Percentiles rank a stretch among this genome's conserved stretches.
Conservation (phyloP, 1,140 invertebrate genomes). For the roundworm (Caenorhabditis elegans) region WBcel235 BX284602.5:6564501-6565000, state of each 20-base stretch:
- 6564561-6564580: constrained; percentile 13
- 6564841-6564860: constrained; percentile 24
- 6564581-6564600: constrained; percentile 8
- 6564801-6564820: constrained; percentile 22
- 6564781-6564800: not conserved
- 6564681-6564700: constrained; percentile 11
- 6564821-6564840: not conserved
- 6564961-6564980: too few relatives aligned
- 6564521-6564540: not conserved
- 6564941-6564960: too few relatives aligned
- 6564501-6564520: not conserved
- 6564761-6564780: not conserved
- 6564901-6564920: too few relatives aligned
- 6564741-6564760: not conserved
- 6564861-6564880: constrained; percentile 20
- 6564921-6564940: too few relatives aligned
- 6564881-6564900: too few relatives aligned
- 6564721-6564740: constrained; percentile 12
- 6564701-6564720: not conserved
- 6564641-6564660: constrained; percentile 23
- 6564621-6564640: not conserved
- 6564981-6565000: too few relatives aligned
- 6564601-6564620: constrained; percentile 4
- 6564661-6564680: constrained; percentile 25
- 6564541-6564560: constrained; percentile 7